Evolutionary conservation across 2,797 vertebrate genomes (phyloP), one percentile per base, ranked within the genome.

Genomic region (Bradypus variegatus): DNA sequence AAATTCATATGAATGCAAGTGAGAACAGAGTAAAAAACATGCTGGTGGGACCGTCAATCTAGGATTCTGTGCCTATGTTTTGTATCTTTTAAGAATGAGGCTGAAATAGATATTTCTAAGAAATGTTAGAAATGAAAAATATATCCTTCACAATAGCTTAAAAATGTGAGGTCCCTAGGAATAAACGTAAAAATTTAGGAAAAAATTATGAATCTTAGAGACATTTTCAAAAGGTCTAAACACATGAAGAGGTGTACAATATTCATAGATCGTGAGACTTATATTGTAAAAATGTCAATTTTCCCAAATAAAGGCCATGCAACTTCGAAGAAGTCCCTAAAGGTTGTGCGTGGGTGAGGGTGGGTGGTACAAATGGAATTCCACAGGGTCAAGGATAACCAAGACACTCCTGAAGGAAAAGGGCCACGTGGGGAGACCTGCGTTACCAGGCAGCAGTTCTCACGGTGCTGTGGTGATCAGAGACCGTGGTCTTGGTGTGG

Each of bases 211-310:
- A 31, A 69, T n/a, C 50, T 41, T 55, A n/a, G 73, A 23, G 53
- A 29, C 76, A 27, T 41, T 29, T 5, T 18, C 41, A 58, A 18
- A 55, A n/a, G 13, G 33, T n/a, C 2, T 0, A 21, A 45, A n/a
- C 38, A 41, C n/a, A 60, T 2, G 65, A 27, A 33, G 31, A 45
- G 21, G 45, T 15, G 23, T 31, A 19, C 10, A 18, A 21, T 2
- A 19, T 41, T 45, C 36, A 8, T 12, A 0, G 29, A 8, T 4
- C 2, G 23, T n/a, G 5, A 41, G 29, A 6, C 8, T n/a, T n/a
- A 25, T 25, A 25, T 11, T 45, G 13, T 27, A 16, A 64, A 50
- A 31, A 19, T 9, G 5, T n/a, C 58, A 25, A 21, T 21, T 45
- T 50, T 50, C n/a, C 31, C 16, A 36, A 3, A 21, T 12, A 38